phyloP scores from a whole-genome alignment of 2,797 vertebrate species.

The Muscicapa comitata region DNA sequence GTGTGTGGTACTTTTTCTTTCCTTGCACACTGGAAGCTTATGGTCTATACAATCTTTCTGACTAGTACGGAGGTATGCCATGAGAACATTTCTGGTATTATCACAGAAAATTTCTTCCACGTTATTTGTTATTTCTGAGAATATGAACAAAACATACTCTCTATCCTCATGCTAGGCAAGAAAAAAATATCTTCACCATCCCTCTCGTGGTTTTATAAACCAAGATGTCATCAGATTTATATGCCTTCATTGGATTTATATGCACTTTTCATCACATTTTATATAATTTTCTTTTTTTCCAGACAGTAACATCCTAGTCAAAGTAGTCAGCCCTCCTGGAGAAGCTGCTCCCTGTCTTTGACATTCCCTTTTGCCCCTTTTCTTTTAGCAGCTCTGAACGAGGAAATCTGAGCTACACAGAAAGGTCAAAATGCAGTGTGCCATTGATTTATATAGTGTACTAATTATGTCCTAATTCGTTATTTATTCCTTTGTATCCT shows the following conservation, averaged over 20 bases:
- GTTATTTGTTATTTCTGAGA: neutral
- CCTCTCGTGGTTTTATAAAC: neutral
- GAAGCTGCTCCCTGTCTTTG: neutral
- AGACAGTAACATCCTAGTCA: neutral
- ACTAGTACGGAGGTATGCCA: neutral
- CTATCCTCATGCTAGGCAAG: neutral
- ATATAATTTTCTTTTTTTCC: neutral
- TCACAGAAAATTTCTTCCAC: neutral
- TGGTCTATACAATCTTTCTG: neutral
- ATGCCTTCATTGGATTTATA: neutral
- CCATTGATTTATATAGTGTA: neutral
- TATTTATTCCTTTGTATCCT: neutral
- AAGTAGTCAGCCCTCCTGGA: neutral
- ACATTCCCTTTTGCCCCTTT: neutral
- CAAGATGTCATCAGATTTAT: neutral
- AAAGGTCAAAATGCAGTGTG: neutral
- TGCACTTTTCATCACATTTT: neutral
- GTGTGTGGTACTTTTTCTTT: neutral
- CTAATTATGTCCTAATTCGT: fast-evolving
- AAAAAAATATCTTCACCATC: neutral
- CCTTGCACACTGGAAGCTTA: neutral
- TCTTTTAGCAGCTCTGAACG: neutral
- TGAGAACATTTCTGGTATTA: neutral
- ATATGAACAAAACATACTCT: fast-evolving
- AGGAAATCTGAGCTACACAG: fast-evolving